Evolutionary conservation across 2,797 vertebrate genomes (phyloP).

Genomic region (Crocidura indochinensis): DNA sequence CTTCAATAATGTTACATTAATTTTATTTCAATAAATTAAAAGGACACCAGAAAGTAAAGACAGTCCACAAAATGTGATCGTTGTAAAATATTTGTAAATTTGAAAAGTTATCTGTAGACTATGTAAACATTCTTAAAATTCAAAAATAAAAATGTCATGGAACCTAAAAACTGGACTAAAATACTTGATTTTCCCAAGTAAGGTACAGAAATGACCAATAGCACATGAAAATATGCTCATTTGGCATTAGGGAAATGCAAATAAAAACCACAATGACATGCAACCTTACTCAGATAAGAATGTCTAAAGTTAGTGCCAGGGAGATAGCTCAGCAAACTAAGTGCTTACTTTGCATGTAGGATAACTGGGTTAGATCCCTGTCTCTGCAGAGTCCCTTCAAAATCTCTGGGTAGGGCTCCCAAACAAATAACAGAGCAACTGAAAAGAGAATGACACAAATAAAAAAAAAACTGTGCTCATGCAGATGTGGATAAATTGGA

Average conservation of each 20-base stretch:
- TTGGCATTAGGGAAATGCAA: conserved; percentile 36
- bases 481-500: neutral
- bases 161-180: neutral
- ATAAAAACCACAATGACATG: neutral
- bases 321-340: too few species aligned
- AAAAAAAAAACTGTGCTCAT: neutral
- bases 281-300: neutral
- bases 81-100: conserved; percentile 20
- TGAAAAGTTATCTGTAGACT: conserved; percentile 21
- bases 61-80: neutral
- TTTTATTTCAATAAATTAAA: neutral
- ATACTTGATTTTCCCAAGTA: conserved; percentile 3
- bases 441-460: too few species aligned
- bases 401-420: too few species aligned
- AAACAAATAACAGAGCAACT: too few species aligned
- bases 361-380: too few species aligned
- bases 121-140: conserved; percentile 10
- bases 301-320: neutral
- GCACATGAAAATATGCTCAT: neutral
- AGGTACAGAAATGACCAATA: conserved; percentile 2
- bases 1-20: neutral
- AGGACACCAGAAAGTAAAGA: conserved; percentile 12
- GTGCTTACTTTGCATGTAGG: too few species aligned
- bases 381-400: too few species aligned
- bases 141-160: conserved; percentile 29